Base-by-base conservation (phyloP, 1,140 invertebrate species). In the Aphidius gifuensis region DNA sequence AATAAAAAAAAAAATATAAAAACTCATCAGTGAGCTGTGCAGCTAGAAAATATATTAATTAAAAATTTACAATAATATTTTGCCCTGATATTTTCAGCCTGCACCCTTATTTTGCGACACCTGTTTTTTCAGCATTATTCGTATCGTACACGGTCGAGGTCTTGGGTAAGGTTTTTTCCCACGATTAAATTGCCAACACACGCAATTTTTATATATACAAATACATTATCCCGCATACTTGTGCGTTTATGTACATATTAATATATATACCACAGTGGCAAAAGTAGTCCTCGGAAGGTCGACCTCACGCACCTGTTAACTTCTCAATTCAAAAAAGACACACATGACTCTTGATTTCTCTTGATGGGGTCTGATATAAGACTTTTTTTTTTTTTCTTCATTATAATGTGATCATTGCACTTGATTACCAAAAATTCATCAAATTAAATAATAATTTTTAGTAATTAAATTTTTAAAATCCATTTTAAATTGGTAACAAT, bases 121-220 rank as follows among this genome's bases (percentile, higher is more conserved):
- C 66, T 71, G 69, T 69, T 55, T 58, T 51, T 6, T 38, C 32
- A 53, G 21, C 59, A 56, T 51, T 6, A n/a, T 55, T 16, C 5
- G 43, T 44, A 16, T 16, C 23, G 2, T 32, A 32, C 23, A 11
- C 2, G 43, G 43, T 44, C 7, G 43, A 55, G 53, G 5, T n/a
- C 62, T 56, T 51, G 61, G 38, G 57, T 38, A 49, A 49, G 45
- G 46, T 58, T 62, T 69, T 69, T 73, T 72, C 72, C 69, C 70
- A 74, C 70, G 70, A 72, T 73, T 71, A 72, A 74, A 71, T 62
- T 53, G 40, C 8, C 23, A 42, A 48, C 58, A 62, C 60, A 53
- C 51, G 38, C 50, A 23, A n/a, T 53, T 53, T 39, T 9, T 38
- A 7, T 53, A 51, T n/a, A 58, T 48, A 16, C 16, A 16, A 16